Percentiles rank a stretch among this genome's conserved stretches.
phyloP scores from a whole-genome alignment of 2,113 vertebrate genomes.

The Antechinus flavipes region DNA sequence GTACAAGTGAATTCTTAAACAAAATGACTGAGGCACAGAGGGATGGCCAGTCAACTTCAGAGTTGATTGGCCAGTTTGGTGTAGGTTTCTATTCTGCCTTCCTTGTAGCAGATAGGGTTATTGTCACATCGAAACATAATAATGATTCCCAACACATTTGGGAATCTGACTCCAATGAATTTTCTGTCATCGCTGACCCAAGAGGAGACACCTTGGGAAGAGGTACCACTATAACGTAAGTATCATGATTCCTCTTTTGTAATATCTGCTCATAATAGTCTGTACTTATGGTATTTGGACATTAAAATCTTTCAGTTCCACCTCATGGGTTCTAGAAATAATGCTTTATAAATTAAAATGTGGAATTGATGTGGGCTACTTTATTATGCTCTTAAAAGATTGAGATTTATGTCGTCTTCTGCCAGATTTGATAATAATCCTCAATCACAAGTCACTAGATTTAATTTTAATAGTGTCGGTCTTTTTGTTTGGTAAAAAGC shows the following conservation, averaged over 20 bases:
- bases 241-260: slow-evolving; percentile 40
- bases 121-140: slow-evolving; percentile 98
- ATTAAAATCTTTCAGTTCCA: background rate
- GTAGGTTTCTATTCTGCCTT: slow-evolving; percentile 99
- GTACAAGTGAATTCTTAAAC: slow-evolving; percentile 98
- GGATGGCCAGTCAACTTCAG: slow-evolving; percentile 96
- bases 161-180: slow-evolving; percentile 98
- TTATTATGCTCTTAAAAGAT: background rate
- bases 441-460: background rate
- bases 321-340: background rate
- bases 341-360: background rate
- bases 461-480: background rate
- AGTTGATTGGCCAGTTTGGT: slow-evolving; percentile 98
- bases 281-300: background rate
- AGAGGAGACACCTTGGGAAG: slow-evolving; percentile 95
- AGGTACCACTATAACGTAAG: slow-evolving; percentile 97
- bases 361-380: background rate
- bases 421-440: background rate
- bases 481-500: background rate
- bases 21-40: slow-evolving; percentile 95
- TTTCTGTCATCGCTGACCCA: slow-evolving; percentile 95
- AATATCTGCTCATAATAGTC: background rate
- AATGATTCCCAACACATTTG: slow-evolving; percentile 98
- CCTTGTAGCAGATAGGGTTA: slow-evolving; percentile 97
- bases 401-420: background rate